Percentiles rank a stretch among this genome's conserved stretches.
Conservation (phyloP, 2,113 vertebrate species). For the Oncorhynchus nerka region DNA sequence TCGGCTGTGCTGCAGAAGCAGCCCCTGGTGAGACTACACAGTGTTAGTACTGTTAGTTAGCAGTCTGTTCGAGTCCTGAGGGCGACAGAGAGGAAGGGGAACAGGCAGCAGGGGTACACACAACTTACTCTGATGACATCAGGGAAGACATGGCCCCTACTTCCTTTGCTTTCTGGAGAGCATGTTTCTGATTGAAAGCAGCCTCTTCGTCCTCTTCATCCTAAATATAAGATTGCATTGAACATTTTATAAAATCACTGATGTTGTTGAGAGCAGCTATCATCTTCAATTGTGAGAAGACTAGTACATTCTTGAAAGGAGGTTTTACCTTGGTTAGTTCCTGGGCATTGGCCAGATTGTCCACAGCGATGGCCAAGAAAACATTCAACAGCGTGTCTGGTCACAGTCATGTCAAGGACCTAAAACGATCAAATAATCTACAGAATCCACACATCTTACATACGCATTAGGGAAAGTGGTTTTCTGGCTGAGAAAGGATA, state of each 20-base stretch:
- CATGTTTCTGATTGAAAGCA: slow-evolving; percentile 96
- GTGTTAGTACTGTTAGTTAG: slow-evolving; percentile 34
- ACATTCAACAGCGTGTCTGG: slow-evolving; percentile 96
- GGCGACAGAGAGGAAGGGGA: slow-evolving; percentile 11
- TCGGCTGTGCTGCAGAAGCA: neutral
- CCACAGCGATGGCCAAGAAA: slow-evolving; percentile 98
- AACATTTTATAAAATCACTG: neutral
- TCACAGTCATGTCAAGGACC: slow-evolving; percentile 67
- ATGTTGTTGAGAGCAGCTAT: too few species aligned
- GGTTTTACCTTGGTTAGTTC: slow-evolving; percentile 92
- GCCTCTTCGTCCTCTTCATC: slow-evolving; percentile 97
- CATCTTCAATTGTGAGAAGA: too few species aligned
- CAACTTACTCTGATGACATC: slow-evolving; percentile 96
- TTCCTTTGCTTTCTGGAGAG: slow-evolving; percentile 97
- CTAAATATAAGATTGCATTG: slow-evolving; percentile 60
- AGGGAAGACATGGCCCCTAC: slow-evolving; percentile 97
- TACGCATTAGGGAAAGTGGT: neutral
- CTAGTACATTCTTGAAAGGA: neutral
- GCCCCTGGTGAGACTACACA: slow-evolving; percentile 1
- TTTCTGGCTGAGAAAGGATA: slow-evolving; percentile 79
- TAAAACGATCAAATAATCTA: neutral
- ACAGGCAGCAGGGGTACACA: slow-evolving; percentile 24
- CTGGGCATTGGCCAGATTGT: slow-evolving; percentile 96
- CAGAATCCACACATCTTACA: neutral
- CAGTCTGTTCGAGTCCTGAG: neutral